Evolutionary conservation across 2,888 invertebrate genomes (phyloP), one percentile per base, ranked within the genome.

Genomic region (Leptinotarsa peninsularis): DNA sequence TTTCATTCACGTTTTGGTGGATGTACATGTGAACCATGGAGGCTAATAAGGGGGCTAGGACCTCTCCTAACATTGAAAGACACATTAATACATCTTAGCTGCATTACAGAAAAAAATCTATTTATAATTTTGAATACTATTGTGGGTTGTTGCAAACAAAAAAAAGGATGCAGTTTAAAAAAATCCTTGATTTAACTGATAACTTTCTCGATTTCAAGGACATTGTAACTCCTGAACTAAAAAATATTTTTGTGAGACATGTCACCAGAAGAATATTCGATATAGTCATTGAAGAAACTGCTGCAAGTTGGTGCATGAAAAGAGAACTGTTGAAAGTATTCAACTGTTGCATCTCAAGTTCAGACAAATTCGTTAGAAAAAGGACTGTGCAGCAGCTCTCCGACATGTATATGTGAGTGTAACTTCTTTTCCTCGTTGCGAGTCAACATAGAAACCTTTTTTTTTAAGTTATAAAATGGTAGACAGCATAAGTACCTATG

Each of bases 341-440:
- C 63, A 71, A 73, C 66, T 50, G 50, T 33, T 72, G 73, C 66
- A 56, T 70, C 15, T 27, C 50, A 56, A 43, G 67, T 54, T 49
- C 68, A 5, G 43, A 60, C 13, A 63, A 66, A 43, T 21, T n/a
- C 49, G 18, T 77, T n/a, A 76, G 73, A 23, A 50, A 56, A 21
- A 49, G 72, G 4, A 67, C 73, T 67, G 71, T 68, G 17, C 23
- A 67, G 4, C 67, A 67, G 15, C 33, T 79, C 7, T 71, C 79
- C n/a, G 52, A 73, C 49, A 71, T 74, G 15, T 79, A 77, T 58
- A 54, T 79, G 79, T 79, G 72, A 77, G 77, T 79, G 69, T 66
- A 63, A 50, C 23, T 14, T 21, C 7, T 49, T 2, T 21, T 13
- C 49, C 67, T 5, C 23, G 43, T 66, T 27, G 33, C 2, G 33